phyloP scores from a whole-genome alignment of 2,888 invertebrate species.

The Polyommatus icarus region DNA sequence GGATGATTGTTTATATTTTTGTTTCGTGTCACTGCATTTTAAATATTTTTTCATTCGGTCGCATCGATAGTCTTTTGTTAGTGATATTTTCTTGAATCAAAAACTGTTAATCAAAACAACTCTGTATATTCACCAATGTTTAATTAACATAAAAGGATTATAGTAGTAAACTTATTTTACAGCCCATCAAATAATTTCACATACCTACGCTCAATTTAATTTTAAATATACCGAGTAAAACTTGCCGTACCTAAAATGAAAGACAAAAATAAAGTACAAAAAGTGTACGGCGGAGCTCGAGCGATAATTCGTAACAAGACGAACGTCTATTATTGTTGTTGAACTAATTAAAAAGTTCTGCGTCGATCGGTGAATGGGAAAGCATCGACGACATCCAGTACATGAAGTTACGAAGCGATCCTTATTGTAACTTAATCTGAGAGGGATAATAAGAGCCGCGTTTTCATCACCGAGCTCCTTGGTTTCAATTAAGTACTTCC shows the following conservation, averaged over 20 bases:
- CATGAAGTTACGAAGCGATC: conserved; percentile 40
- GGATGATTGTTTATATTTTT: background rate
- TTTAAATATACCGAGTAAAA: background rate
- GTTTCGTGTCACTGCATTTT: conserved; percentile 1
- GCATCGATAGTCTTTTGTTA: background rate
- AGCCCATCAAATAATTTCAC: background rate
- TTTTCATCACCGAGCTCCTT: conserved; percentile 12
- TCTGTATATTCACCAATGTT: background rate
- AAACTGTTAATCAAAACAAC: background rate
- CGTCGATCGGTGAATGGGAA: conserved; percentile 55
- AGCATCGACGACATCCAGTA: conserved; percentile 50
- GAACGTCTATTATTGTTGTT: conserved; percentile 64
- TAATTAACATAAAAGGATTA: background rate
- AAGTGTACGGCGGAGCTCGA: conserved; percentile 36
- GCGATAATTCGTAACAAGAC: conserved; percentile 58
- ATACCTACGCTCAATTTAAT: background rate
- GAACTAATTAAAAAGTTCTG: conserved; percentile 74
- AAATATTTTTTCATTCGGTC: background rate
- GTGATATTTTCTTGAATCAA: background rate
- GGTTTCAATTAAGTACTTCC: conserved; percentile 3
- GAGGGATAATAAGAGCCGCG: background rate
- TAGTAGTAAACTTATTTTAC: background rate
- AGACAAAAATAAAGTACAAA: conserved; percentile 22
- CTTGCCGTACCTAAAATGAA: background rate
- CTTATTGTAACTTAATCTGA: conserved; percentile 36